Conservation (phyloP, 2,888 invertebrate species). For the Pyrrhosoma nymphula region DNA sequence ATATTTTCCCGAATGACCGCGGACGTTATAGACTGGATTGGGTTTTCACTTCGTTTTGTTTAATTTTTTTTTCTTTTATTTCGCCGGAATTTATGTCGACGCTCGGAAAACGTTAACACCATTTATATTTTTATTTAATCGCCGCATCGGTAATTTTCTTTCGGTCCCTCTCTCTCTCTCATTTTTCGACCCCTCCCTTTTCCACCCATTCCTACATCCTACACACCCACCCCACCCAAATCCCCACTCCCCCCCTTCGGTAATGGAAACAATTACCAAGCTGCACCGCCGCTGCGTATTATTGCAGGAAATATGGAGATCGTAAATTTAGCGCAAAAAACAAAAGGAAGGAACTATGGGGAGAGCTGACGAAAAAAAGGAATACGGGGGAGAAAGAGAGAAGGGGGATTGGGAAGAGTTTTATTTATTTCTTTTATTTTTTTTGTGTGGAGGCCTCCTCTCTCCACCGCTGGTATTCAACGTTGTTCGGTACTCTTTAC, state of each 20-base stretch:
- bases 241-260: not conserved
- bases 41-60: not conserved
- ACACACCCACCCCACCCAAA: not conserved
- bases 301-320: conserved; percentile 46
- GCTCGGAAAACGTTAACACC: conserved; percentile 55
- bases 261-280: conserved; percentile 54
- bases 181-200: not conserved
- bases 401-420: not conserved
- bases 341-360: not conserved
- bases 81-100: conserved; percentile 28
- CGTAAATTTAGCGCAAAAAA: conserved; percentile 56
- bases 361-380: not conserved
- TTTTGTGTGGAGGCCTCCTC: not conserved
- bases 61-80: not conserved
- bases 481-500: not conserved
- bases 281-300: conserved; percentile 32
- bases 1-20: conserved; percentile 31
- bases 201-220: no score
- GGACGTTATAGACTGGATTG: conserved; percentile 27
- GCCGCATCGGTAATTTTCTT: conserved; percentile 47
- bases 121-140: conserved; percentile 50
- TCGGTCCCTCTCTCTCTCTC: not conserved
- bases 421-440: not conserved
- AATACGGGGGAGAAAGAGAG: no score
- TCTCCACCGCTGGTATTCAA: not conserved